phyloP scores from a whole-genome alignment of 2,113 vertebrate genomes.

The human region GRCh38 chr14:74775501-74776000 shows the following conservation, averaged over 20 bases:
- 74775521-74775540: conserved; percentile 17
- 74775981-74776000: background rate
- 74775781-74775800: background rate
- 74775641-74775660: background rate
- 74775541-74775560: conserved; percentile 27
- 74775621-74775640: background rate
- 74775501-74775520: background rate
- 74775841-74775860: background rate
- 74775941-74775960: conserved; percentile 29
- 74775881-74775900: conserved; percentile 6
- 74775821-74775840: background rate
- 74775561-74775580: conserved; percentile 1
- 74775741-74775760: background rate
- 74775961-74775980: background rate
- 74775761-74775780: conserved; percentile 30
- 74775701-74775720: background rate
- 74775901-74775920: background rate
- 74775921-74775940: background rate
- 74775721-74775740: background rate
- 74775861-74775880: conserved; percentile 1
- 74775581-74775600: background rate
- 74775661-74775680: conserved; percentile 11
- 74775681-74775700: background rate
- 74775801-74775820: background rate
- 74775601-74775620: background rate